A percentile compares a stretch with the other conserved stretches of the same genome.
Evolutionary conservation across 2,797 vertebrate species (phyloP).

Genomic region (Mallotus villosus): DNA sequence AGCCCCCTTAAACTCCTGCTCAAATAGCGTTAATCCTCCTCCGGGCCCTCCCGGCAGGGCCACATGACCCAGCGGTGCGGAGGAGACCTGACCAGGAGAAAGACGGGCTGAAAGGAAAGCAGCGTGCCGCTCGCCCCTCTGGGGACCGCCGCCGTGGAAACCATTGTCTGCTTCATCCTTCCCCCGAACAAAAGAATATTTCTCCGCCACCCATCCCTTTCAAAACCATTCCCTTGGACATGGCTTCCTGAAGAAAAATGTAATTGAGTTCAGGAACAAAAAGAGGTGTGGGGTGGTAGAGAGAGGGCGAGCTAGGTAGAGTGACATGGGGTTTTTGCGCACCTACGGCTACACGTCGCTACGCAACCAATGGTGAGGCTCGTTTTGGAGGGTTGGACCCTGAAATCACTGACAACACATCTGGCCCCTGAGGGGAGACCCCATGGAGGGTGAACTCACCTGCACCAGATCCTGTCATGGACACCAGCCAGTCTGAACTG

Average conservation of each 20-base stretch:
- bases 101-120: constrained; percentile 61
- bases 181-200: constrained; percentile 22
- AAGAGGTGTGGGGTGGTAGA: constrained; percentile 3
- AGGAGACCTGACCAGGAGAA: constrained; percentile 68
- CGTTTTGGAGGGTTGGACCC: constrained; percentile 25
- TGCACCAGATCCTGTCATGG: too few relatives aligned
- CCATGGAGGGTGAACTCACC: too few relatives aligned
- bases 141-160: constrained; percentile 46
- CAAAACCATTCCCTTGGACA: constrained; percentile 54
- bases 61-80: constrained; percentile 62
- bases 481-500: too few relatives aligned
- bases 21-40: constrained; percentile 66
- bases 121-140: constrained; percentile 42
- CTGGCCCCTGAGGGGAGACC: too few relatives aligned
- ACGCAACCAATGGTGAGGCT: constrained; percentile 33
- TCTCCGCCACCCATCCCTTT: constrained; percentile 16
- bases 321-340: not conserved
- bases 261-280: constrained; percentile 63
- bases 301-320: not conserved
- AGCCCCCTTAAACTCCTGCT: constrained; percentile 43
- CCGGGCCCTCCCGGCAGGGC: constrained; percentile 42
- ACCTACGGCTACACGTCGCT: constrained; percentile 21
- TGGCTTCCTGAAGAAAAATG: constrained; percentile 54
- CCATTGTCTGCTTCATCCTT: constrained; percentile 62
- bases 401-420: too few relatives aligned